Conservation (phyloP, 2,113 vertebrate species). For the Cranoglanis bouderius region DNA sequence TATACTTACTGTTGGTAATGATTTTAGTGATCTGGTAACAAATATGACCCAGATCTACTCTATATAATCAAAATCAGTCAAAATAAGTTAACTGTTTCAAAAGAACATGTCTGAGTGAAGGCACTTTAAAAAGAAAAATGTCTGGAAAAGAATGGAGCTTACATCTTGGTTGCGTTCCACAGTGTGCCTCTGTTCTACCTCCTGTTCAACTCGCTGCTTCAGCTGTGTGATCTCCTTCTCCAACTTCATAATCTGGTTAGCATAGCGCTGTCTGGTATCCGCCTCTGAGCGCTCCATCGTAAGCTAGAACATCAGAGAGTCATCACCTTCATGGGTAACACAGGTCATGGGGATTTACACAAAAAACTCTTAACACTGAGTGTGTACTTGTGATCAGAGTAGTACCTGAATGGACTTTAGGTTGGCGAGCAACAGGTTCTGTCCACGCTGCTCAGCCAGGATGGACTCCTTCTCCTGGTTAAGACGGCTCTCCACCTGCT, state of each 20-base stretch:
- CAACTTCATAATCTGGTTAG: slow-evolving; percentile 82
- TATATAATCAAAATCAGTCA: not conserved
- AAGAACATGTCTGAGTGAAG: not conserved
- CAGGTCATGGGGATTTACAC: not conserved
- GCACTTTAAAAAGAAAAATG: not conserved
- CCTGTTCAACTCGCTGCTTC: slow-evolving; percentile 87
- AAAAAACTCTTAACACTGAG: not conserved
- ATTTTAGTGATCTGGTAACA: not conserved
- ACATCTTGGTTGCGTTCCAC: slow-evolving; percentile 89
- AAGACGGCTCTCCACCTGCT: slow-evolving; percentile 85
- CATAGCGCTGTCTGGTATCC: slow-evolving; percentile 86
- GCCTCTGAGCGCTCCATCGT: slow-evolving; percentile 89
- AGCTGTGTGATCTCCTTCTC: slow-evolving; percentile 84
- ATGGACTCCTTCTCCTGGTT: slow-evolving; percentile 87
- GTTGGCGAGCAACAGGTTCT: slow-evolving; percentile 90
- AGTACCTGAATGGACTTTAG: slow-evolving; percentile 91
- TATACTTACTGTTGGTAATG: not conserved
- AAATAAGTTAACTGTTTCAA: not conserved
- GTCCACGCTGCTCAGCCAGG: slow-evolving; percentile 85
- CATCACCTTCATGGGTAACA: not conserved
- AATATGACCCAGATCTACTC: not conserved
- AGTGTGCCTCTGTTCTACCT: slow-evolving; percentile 86
- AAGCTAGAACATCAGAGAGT: slow-evolving; percentile 66
- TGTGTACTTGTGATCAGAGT: not conserved
- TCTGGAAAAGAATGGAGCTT: slow-evolving; percentile 41